These are phyloP conservation scores for Ursus arctos DNA, from an alignment of 2,113 vertebrate genomes.

Conservation along the genomic window DNA sequence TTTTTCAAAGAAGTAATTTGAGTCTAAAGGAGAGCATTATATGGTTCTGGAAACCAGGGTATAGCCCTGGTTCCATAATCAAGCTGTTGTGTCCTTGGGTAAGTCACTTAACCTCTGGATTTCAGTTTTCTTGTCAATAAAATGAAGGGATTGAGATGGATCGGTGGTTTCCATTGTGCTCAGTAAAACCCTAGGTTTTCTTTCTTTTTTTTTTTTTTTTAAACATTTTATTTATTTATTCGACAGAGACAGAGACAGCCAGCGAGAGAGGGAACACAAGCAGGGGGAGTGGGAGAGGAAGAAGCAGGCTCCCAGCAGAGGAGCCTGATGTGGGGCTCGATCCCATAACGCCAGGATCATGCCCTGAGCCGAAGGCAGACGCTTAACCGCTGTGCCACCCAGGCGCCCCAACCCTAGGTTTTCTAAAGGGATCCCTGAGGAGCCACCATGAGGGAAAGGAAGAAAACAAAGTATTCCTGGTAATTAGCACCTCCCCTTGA, in stretches of 20 bases:
- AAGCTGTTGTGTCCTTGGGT: neutral
- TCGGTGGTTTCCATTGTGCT: neutral
- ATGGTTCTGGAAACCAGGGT: neutral
- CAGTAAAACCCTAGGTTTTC: neutral
- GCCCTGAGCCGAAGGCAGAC: no score
- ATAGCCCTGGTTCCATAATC: neutral
- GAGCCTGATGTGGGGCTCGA: no score
- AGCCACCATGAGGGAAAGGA: neutral
- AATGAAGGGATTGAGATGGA: neutral
- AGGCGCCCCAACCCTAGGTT: neutral
- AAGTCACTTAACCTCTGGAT: neutral
- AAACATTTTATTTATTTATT: no score
- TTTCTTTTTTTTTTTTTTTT: no score
- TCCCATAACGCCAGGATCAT: no score
- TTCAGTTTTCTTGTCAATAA: constrained; percentile 36
- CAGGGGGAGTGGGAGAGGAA: no score
- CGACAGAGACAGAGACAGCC: no score
- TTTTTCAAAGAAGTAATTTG: constrained; percentile 24
- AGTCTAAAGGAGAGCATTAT: neutral
- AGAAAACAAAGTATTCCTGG: neutral
- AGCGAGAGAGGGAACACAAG: no score
- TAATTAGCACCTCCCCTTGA: neutral
- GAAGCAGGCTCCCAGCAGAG: no score
- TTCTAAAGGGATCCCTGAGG: neutral
- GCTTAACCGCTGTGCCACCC: no score